Base-by-base conservation (phyloP, 2,888 invertebrate genomes). In the Epinotia bilunana region DNA sequence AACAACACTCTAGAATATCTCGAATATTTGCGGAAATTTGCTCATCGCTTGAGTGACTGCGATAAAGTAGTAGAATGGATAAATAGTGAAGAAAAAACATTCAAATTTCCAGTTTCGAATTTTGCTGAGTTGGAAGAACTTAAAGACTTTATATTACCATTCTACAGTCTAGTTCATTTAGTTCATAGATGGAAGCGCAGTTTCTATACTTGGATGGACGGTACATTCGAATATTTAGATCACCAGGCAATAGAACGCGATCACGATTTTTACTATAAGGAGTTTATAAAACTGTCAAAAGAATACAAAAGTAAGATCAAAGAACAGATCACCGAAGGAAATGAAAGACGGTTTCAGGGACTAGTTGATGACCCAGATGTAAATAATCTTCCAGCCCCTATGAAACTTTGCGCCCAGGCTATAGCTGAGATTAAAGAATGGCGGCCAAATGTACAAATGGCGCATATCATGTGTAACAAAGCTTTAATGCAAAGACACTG, bases 151-250 rank as follows among this genome's bases (percentile, higher is more conserved):
- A 93, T 97, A 46, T 93, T 96, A 84, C 97, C 97, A 0, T 97
- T 97, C 87, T 95, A 97, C 71, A 94, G 90, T 55, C 90, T 97
- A 6, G 91, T 98, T 80, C 97, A 96, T 90, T 93, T 93, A 68
- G 91, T 91, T 33, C 91, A 93, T 80, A 84, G 95, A 83, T 98
- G 98, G 97, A 96, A 96, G 86, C 95, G 97, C 68, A 96, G 97
- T 81, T 96, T 96, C 83, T 96, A 96, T 81, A 97, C 98, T 11
- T 99, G 99, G 98, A 96, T 98, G 95, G 98, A 99, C 87, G 99
- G 99, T 0, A 96, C 97, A 2, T 99, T 99, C 88, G 97, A 98
- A 86, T 97, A 97, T 85, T 93, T 99, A 78, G 96, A 97, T 83
- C 96, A 97, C 6, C 94, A 95, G 72, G 94, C 95, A 80, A 97